A percentile compares a stretch with the other conserved stretches of the same genome.
phyloP scores from a whole-genome alignment of 2,113 vertebrate species.

The Eublepharis macularius region DNA sequence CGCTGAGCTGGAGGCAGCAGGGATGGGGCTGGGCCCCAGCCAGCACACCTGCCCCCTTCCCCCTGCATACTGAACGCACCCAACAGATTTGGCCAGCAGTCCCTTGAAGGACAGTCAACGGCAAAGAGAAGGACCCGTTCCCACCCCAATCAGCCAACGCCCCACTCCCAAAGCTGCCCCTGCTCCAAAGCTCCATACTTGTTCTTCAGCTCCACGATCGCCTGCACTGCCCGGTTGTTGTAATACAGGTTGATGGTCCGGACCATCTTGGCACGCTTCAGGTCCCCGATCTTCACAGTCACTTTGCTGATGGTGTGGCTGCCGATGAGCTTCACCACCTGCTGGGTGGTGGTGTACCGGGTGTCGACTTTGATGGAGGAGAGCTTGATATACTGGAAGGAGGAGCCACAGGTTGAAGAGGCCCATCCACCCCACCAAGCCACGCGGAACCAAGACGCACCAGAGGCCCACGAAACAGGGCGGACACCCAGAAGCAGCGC shows the following conservation, averaged over 20 bases:
- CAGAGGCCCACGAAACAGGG: neutral
- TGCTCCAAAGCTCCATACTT: slow-evolving; percentile 78
- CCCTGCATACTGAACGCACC: too few relatives aligned
- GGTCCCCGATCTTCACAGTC: slow-evolving; percentile 96
- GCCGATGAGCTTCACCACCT: slow-evolving; percentile 97
- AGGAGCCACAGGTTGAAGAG: neutral
- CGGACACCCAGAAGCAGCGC: fast-evolving
- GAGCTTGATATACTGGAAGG: slow-evolving; percentile 92
- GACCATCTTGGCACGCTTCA: slow-evolving; percentile 99
- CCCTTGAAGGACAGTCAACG: too few relatives aligned
- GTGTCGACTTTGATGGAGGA: slow-evolving; percentile 99
- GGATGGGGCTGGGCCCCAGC: slow-evolving; percentile 56
- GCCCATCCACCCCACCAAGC: too few relatives aligned
- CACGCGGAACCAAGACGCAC: too few relatives aligned
- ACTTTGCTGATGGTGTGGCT: slow-evolving; percentile 99
- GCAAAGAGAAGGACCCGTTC: neutral
- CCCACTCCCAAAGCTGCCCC: neutral
- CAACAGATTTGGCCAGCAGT: too few relatives aligned
- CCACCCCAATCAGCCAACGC: neutral
- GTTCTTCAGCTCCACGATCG: slow-evolving; percentile 98
- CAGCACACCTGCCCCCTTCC: too few relatives aligned
- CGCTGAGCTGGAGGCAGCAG: slow-evolving; percentile 54
- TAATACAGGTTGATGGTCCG: slow-evolving; percentile 97
- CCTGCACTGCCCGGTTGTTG: slow-evolving; percentile 97
- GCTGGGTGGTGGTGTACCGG: slow-evolving; percentile 97